phyloP scores from a whole-genome alignment of 2,113 vertebrate genomes.

The Pachypanchax playfairii region DNA sequence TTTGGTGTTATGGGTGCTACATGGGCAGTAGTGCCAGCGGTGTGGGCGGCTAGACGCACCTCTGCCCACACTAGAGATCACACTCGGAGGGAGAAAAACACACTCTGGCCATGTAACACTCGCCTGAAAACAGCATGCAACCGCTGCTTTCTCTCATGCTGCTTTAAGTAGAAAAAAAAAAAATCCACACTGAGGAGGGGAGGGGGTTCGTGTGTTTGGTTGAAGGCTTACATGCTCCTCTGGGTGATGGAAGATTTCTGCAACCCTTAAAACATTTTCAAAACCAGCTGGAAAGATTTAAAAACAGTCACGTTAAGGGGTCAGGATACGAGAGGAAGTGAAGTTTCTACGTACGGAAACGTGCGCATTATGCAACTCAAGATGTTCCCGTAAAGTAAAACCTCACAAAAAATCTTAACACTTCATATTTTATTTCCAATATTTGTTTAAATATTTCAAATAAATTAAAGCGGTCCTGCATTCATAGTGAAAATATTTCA shows the following conservation, averaged over 20 bases:
- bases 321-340: constrained; percentile 19
- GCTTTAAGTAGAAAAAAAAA: constrained; percentile 1
- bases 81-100: constrained; percentile 36
- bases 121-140: constrained; percentile 39
- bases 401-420: too few relatives aligned
- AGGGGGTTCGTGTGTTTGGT: constrained; percentile 12
- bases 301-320: constrained; percentile 30
- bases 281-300: constrained; percentile 42
- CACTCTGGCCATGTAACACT: constrained; percentile 43
- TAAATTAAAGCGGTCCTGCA: too few relatives aligned
- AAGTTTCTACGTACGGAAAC: background rate
- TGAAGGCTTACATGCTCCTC: constrained; percentile 28
- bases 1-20: constrained; percentile 82
- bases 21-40: constrained; percentile 85
- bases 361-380: background rate
- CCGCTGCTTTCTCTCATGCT: constrained; percentile 18
- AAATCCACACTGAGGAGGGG: constrained; percentile 4
- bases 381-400: too few relatives aligned
- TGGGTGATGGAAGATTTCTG: constrained; percentile 39
- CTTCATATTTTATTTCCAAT: background rate
- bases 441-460: too few relatives aligned
- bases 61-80: constrained; percentile 69
- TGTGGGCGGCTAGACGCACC: constrained; percentile 80
- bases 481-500: too few relatives aligned
- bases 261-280: constrained; percentile 25